Evolutionary conservation across 2,113 vertebrate species (phyloP).

Genomic region (Ursus arctos): DNA sequence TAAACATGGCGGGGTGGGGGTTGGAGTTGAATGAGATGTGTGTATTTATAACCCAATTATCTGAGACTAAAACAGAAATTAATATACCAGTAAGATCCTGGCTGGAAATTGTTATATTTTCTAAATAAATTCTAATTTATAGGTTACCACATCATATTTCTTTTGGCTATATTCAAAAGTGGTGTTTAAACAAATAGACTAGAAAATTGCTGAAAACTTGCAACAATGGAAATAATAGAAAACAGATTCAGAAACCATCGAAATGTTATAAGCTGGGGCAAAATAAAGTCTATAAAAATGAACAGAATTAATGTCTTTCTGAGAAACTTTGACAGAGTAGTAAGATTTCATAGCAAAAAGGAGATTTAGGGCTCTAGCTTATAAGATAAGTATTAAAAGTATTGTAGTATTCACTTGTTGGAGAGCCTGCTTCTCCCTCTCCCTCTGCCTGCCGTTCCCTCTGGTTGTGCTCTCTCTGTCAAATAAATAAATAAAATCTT

Average conservation of each 20-base stretch:
- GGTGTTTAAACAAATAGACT: conserved; percentile 49
- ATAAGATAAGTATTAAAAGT: not conserved
- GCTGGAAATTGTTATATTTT: conserved; percentile 15
- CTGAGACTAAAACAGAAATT: conserved; percentile 25
- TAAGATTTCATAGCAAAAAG: not conserved
- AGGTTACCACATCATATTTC: conserved; percentile 20
- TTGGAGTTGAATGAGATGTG: not conserved
- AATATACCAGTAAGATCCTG: conserved; percentile 27
- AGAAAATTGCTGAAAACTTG: not conserved
- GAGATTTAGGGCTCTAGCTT: not conserved
- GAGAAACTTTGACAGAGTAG: not conserved
- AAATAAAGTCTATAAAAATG: not conserved
- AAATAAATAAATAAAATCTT: no score
- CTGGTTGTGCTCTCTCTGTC: no score
- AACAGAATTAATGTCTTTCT: not conserved
- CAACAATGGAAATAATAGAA: not conserved
- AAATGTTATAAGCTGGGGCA: not conserved
- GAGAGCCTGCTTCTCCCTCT: no score
- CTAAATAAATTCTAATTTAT: conserved; percentile 39
- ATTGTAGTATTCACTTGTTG: not conserved
- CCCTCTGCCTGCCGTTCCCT: no score
- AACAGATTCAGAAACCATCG: not conserved
- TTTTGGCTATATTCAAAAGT: not conserved
- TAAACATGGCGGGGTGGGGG: not conserved
- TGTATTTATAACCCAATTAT: conserved; percentile 69